phyloP scores from a whole-genome alignment of 1,140 invertebrate genomes.

The Trichomalopsis sarcophagae region DNA sequence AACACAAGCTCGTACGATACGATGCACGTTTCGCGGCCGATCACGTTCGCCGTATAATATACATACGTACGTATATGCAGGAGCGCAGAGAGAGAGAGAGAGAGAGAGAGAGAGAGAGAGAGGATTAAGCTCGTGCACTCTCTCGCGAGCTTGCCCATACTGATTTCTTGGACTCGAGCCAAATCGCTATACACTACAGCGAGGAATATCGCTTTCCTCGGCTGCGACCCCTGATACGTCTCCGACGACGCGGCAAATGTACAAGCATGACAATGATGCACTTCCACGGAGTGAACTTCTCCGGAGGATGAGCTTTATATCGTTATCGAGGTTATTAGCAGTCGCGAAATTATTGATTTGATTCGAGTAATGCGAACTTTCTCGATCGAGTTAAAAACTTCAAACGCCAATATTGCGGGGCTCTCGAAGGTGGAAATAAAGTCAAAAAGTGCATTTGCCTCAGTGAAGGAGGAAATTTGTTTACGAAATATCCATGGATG shows the following conservation, averaged over 20 bases:
- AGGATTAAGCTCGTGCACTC: neutral
- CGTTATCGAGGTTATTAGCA: too few species aligned
- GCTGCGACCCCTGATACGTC: neutral
- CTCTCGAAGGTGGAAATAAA: neutral
- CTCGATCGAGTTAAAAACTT: too few species aligned
- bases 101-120: too few species aligned
- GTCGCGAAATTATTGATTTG: too few species aligned
- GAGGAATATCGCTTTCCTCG: slow-evolving; percentile 27
- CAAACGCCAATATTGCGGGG: neutral
- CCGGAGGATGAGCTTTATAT: too few species aligned
- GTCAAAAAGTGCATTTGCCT: neutral
- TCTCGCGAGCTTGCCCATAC: slow-evolving; percentile 7
- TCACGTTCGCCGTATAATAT: neutral
- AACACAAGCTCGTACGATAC: too few species aligned
- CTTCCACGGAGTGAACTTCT: neutral
- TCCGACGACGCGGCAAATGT: neutral
- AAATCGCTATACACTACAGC: slow-evolving; percentile 16
- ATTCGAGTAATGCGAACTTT: too few species aligned
- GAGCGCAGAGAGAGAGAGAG: neutral
- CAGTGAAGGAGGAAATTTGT: neutral
- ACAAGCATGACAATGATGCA: slow-evolving; percentile 11
- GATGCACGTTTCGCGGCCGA: too few species aligned
- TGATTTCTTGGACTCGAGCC: slow-evolving; percentile 28
- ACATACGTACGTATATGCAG: neutral
- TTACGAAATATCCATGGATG: neutral